Conservation (phyloP, 2,888 invertebrate species). For the Automeris io region DNA sequence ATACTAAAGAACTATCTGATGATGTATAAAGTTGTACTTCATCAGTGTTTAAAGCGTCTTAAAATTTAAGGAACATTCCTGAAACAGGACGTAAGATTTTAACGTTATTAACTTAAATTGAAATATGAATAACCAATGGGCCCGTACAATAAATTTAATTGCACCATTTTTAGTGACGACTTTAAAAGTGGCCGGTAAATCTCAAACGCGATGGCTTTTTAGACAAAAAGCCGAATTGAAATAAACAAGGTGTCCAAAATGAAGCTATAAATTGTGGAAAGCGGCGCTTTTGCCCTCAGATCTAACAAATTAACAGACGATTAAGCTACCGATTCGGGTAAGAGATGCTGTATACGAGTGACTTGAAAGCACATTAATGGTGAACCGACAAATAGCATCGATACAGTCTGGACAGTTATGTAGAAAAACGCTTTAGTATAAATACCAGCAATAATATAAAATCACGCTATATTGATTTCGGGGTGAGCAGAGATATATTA, state of each 20-base stretch:
- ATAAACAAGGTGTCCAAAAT: conserved; percentile 58
- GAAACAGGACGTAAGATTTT: too few species aligned
- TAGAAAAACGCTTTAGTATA: neutral
- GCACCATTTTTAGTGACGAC: conserved; percentile 34
- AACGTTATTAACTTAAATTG: too few species aligned
- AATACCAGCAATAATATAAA: too few species aligned
- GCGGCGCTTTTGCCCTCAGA: conserved; percentile 64
- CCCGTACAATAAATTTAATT: conserved; percentile 31
- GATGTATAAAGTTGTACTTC: too few species aligned
- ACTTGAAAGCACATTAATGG: conserved; percentile 55
- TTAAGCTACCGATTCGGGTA: conserved; percentile 72
- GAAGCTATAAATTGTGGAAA: conserved; percentile 65
- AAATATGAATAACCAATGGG: conserved; percentile 9
- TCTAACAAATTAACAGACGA: conserved; percentile 74
- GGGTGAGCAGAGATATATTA: too few species aligned
- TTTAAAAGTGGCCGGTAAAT: conserved; percentile 8
- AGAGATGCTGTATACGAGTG: conserved; percentile 33
- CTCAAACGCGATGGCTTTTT: conserved; percentile 25
- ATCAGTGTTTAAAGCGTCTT: too few species aligned
- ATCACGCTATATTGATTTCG: too few species aligned
- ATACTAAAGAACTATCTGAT: too few species aligned
- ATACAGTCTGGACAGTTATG: conserved; percentile 36
- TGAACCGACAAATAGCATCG: conserved; percentile 52
- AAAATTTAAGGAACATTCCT: too few species aligned
- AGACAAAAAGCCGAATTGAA: conserved; percentile 33